Evolutionary conservation across 2,113 vertebrate species (phyloP), one percentile per base, ranked within the genome.

Genomic region (Otis tarda): DNA sequence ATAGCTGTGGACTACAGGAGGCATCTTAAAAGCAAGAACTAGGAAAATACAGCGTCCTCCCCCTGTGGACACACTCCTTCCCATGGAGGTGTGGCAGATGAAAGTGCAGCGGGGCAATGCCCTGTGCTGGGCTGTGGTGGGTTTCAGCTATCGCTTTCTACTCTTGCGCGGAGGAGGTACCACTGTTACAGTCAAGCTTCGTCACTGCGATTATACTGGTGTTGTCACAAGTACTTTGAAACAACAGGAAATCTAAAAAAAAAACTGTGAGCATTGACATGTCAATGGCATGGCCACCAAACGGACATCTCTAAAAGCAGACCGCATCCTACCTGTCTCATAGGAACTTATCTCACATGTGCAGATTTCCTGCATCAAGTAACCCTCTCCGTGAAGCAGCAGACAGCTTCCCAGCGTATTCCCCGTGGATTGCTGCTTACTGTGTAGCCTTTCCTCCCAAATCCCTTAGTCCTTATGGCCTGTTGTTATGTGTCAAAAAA

Each of bases 181-280:
- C 2, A 1, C 71, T 88, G 52, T 68, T 49, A 5, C 73, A 89
- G 56, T 50, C 22, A 24, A 5, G 43, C 83, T 68, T 59, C 0
- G 0, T 61, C 71, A 22, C 80, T 73, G 71, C 7, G 6, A 57
- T 92, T 87, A 39, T 12, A 22, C 20, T 77, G 78, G 24, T 4
- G 1, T 18, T 80, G 70, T 65, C 69, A 76, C 21, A 24, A 57
- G 41, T 35, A 31, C 63, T 87, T 31, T 63, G 83, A 69, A 95
- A 82, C 19, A 65, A 75, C 77, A 85, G 94, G 92, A 96, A 89
- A 80, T 31, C 12, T 57, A 17, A 73, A 73, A 87, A 73, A 87
- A 89, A 47, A 73, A 69, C 91, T 76, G 41, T 39, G 37, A 81
- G 64, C 7, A 3, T 12, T 56, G 56, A 71, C 90, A 89, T 68